phyloP scores from a whole-genome alignment of 2,797 vertebrate species.

The Anisognathus igniventris region DNA sequence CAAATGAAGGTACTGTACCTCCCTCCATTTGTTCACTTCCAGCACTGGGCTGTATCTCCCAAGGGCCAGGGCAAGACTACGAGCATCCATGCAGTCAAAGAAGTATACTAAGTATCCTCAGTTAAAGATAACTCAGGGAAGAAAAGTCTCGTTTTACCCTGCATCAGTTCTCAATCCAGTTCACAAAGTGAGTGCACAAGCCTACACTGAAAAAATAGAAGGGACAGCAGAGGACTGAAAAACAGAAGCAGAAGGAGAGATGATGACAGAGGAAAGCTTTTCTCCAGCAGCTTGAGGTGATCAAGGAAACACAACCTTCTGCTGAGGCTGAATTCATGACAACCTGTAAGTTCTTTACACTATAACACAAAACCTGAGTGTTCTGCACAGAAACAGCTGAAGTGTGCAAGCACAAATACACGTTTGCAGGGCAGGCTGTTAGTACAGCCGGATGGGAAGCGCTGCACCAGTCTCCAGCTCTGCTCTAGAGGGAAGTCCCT shows the following conservation, averaged over 20 bases:
- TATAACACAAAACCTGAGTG: rapidly evolving
- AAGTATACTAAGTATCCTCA: neutral
- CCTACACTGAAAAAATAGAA: neutral
- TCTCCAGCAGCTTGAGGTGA: neutral
- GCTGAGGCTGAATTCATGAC: neutral
- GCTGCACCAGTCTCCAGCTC: neutral
- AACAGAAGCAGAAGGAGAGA: neutral
- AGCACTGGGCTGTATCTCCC: neutral
- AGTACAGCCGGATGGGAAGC: neutral
- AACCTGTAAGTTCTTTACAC: neutral
- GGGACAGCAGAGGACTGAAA: neutral
- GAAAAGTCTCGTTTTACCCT: neutral
- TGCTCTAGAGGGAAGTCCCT: rapidly evolving
- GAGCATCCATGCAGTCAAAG: neutral
- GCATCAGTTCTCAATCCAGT: neutral
- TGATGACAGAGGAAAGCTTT: neutral
- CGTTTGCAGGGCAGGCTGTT: rapidly evolving
- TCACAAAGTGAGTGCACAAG: neutral
- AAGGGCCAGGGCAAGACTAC: neutral
- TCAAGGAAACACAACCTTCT: neutral
- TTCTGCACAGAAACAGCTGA: neutral
- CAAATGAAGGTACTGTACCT: rapidly evolving
- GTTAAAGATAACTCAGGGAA: neutral
- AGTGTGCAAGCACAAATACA: neutral
- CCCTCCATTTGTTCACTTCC: neutral